phyloP scores from a whole-genome alignment of 1,140 invertebrate species.

The Nephotettix cincticeps region DNA sequence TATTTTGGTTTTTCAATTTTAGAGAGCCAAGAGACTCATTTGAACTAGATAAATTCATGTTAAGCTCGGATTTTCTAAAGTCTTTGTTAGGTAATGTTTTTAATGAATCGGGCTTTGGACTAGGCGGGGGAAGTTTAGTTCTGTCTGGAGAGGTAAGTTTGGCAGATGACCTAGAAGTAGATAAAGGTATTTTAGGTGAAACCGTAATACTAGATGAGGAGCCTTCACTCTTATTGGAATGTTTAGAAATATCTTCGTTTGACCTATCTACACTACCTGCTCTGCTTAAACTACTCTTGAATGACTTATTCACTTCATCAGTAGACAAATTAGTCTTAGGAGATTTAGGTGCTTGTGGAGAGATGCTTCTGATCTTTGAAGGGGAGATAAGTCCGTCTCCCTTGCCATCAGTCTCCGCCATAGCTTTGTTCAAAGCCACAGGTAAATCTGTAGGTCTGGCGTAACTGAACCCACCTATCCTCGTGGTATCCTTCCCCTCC shows the following conservation, averaged over 20 bases:
- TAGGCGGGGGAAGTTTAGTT: conserved; percentile 56
- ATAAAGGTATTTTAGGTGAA: conserved; percentile 14
- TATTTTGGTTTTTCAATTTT: conserved; percentile 1
- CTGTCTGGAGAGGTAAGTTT: conserved; percentile 33
- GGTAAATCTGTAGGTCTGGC: conserved; percentile 34
- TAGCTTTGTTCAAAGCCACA: conserved; percentile 14
- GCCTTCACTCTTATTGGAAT: background rate
- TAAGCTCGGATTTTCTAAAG: conserved; percentile 71
- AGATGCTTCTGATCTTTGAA: conserved; percentile 6
- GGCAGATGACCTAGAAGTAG: conserved; percentile 10
- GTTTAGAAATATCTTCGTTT: background rate
- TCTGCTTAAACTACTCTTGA: background rate
- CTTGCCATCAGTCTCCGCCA: background rate
- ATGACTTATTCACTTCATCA: background rate
- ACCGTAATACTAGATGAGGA: background rate
- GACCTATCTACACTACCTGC: background rate
- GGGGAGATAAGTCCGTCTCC: background rate
- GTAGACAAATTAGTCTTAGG: background rate
- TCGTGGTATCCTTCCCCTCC: conserved; percentile 13
- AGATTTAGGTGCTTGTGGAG: conserved; percentile 10
- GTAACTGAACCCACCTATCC: conserved; percentile 32
- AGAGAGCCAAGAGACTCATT: conserved; percentile 32
- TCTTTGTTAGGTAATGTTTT: conserved; percentile 64
- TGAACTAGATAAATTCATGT: conserved; percentile 57
- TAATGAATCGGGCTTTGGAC: conserved; percentile 54